These are phyloP conservation scores for Cephalotes varians DNA, from an alignment of 2,888 invertebrate species.

Conservation along the genomic window DNA sequence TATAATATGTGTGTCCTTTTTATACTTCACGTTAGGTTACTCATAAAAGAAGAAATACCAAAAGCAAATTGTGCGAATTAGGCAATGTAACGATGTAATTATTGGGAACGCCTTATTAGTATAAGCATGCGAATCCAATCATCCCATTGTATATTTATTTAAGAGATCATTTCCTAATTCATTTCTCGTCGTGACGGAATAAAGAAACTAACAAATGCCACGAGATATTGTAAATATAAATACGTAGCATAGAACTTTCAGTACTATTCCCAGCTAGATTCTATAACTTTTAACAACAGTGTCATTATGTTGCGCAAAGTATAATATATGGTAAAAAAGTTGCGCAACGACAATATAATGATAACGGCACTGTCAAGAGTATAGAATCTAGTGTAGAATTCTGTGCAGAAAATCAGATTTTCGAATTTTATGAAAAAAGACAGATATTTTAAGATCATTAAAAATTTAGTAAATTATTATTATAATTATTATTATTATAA, in stretches of 20 bases:
- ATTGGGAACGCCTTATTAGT: conserved; percentile 30
- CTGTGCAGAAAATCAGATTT: neutral
- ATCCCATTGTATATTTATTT: conserved; percentile 70
- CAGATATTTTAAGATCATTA: neutral
- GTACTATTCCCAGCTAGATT: neutral
- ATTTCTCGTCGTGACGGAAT: conserved; percentile 18
- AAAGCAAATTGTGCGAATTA: conserved; percentile 38
- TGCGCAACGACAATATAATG: neutral
- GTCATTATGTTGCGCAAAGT: neutral
- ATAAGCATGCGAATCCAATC: conserved; percentile 60
- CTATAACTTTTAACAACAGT: neutral
- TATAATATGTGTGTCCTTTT: too few relatives aligned
- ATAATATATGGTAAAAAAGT: too few relatives aligned
- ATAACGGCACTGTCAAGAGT: neutral
- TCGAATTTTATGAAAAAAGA: neutral
- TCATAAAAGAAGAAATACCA: conserved; percentile 43
- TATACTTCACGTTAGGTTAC: conserved; percentile 30
- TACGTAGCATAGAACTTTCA: conserved; percentile 35
- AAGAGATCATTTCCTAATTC: conserved; percentile 49
- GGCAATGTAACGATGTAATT: conserved; percentile 12
- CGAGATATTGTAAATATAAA: conserved; percentile 41
- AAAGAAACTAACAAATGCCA: conserved; percentile 4
- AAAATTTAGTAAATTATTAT: neutral
- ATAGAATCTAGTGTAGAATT: neutral
- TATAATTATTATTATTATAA: neutral